Conservation (phyloP, 2,113 vertebrate species). For the Platichthys flesus region DNA sequence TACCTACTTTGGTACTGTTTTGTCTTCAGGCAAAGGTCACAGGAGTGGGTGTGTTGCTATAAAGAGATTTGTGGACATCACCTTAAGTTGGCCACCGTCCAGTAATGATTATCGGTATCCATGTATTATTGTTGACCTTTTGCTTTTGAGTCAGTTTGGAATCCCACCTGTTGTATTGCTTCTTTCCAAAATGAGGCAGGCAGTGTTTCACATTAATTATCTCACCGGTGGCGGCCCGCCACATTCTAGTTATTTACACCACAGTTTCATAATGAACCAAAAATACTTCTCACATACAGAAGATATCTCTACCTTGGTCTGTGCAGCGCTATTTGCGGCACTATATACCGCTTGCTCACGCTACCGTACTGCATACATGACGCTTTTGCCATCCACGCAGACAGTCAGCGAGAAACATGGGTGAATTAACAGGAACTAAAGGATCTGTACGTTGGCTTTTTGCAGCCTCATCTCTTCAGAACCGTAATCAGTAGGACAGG, state of each 20-base stretch:
- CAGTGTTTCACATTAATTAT: too few species aligned
- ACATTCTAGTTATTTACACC: too few species aligned
- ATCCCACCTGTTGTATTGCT: too few species aligned
- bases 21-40: not conserved
- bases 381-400: too few species aligned
- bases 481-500: not conserved
- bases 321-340: too few species aligned
- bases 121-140: not conserved
- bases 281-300: too few species aligned
- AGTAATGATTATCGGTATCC: not conserved
- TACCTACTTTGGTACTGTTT: not conserved
- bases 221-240: too few species aligned
- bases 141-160: not conserved
- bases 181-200: too few species aligned
- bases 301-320: too few species aligned
- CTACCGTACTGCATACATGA: too few species aligned
- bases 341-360: too few species aligned
- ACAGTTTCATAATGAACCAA: too few species aligned
- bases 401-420: not conserved
- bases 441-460: not conserved
- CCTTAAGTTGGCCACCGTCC: not conserved
- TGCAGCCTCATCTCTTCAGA: not conserved
- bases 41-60: not conserved
- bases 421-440: not conserved
- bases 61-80: not conserved